Conservation (phyloP, 2,888 invertebrate genomes). For the Limnephilus rhombicus region DNA sequence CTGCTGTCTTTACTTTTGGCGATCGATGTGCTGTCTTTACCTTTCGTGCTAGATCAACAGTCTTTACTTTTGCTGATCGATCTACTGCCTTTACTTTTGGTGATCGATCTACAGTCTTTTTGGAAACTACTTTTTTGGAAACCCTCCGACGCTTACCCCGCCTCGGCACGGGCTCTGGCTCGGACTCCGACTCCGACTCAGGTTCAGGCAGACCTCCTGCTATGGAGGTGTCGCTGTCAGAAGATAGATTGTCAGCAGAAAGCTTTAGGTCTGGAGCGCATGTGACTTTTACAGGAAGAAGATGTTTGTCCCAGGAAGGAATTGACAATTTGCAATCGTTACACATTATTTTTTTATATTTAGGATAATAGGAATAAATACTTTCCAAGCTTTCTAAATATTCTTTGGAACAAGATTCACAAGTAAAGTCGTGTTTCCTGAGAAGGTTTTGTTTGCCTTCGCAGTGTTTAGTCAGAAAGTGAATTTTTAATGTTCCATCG, state of each 20-base stretch:
- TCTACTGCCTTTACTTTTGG: too few species aligned
- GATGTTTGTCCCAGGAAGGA: neutral
- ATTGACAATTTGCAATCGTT: neutral
- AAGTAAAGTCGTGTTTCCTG: constrained; percentile 50
- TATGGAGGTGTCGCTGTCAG: neutral
- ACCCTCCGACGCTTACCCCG: neutral
- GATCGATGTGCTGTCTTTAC: too few species aligned
- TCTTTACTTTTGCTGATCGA: neutral
- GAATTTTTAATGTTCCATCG: constrained; percentile 37
- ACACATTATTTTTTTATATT: constrained; percentile 31
- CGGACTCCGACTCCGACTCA: neutral
- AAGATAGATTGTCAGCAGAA: neutral
- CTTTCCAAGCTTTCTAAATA: constrained; percentile 9
- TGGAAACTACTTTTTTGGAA: neutral
- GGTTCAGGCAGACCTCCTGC: neutral
- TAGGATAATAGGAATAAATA: neutral
- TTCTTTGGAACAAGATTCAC: constrained; percentile 22
- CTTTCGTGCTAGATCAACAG: too few species aligned
- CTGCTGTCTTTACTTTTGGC: neutral
- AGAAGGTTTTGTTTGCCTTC: neutral
- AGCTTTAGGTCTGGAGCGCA: neutral
- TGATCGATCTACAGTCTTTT: too few species aligned
- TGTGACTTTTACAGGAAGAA: neutral
- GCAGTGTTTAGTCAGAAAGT: constrained; percentile 25
- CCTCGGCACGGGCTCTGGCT: neutral